These are phyloP conservation scores for Ischnus inquisitorius DNA, from an alignment of 2,888 invertebrate genomes.

Conservation along the genomic window DNA sequence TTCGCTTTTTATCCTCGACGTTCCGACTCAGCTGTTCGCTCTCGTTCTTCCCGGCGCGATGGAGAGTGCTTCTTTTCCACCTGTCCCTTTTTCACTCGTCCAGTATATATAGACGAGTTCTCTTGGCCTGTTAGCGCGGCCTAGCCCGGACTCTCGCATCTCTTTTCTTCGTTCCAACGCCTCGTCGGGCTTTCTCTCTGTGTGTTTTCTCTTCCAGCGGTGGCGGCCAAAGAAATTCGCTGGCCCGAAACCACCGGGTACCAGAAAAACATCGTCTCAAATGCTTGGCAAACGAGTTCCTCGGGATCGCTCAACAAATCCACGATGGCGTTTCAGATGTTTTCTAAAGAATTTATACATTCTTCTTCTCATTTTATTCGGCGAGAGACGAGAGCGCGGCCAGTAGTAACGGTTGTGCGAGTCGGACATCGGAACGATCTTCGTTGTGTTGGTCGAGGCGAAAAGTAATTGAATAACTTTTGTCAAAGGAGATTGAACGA, in stretches of 20 bases:
- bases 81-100: slow-evolving; percentile 38
- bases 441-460: neutral
- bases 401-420: neutral
- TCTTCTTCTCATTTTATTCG: neutral
- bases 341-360: neutral
- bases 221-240: slow-evolving; percentile 29
- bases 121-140: slow-evolving; percentile 6
- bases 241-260: slow-evolving; percentile 28
- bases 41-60: slow-evolving; percentile 16
- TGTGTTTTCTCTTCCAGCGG: neutral
- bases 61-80: slow-evolving; percentile 39
- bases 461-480: slow-evolving; percentile 34
- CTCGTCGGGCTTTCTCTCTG: slow-evolving; percentile 20
- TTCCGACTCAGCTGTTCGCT: slow-evolving; percentile 27
- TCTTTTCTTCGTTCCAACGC: slow-evolving; percentile 16
- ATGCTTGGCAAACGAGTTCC: slow-evolving; percentile 16
- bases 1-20: slow-evolving; percentile 2
- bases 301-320: slow-evolving; percentile 20
- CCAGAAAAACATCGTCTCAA: slow-evolving; percentile 18
- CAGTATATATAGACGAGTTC: slow-evolving; percentile 23
- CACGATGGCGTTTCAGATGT: neutral
- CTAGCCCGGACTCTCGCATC: slow-evolving; percentile 17
- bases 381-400: neutral
- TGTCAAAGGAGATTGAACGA: neutral
- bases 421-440: neutral